Conservation (phyloP, 2,113 vertebrate genomes). For the Eulemur rufifrons region DNA sequence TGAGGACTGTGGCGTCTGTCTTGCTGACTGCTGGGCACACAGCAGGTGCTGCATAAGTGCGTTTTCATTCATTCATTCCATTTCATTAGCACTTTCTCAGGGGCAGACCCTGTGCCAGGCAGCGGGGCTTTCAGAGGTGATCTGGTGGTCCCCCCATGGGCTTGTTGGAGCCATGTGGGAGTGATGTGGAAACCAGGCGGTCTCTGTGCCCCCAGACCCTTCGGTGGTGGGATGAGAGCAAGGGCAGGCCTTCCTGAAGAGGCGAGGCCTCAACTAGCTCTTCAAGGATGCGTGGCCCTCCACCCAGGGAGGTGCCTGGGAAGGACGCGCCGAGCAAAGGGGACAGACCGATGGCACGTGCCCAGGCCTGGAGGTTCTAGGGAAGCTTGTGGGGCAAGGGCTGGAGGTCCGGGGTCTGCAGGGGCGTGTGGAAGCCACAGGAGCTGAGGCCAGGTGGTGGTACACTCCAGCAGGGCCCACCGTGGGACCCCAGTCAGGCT, state of each 20-base stretch:
- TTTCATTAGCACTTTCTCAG: not conserved
- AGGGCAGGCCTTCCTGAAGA: not conserved
- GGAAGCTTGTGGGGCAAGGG: not conserved
- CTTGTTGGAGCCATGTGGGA: not conserved
- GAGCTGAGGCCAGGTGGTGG: too few species aligned
- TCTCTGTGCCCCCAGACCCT: not conserved
- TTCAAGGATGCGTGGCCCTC: not conserved
- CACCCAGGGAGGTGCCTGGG: not conserved
- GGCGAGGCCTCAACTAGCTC: not conserved
- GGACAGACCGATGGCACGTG: rapidly evolving
- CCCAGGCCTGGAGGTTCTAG: not conserved
- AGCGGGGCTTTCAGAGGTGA: rapidly evolving
- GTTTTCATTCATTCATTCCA: rapidly evolving
- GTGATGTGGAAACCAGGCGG: not conserved
- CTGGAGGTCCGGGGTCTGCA: not conserved
- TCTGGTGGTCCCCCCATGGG: not conserved
- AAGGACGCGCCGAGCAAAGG: rapidly evolving
- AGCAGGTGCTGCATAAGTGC: not conserved
- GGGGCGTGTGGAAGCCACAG: too few species aligned
- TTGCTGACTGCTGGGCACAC: not conserved
- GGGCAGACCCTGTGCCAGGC: not conserved
- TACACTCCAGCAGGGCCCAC: rapidly evolving
- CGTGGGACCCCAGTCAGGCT: not conserved
- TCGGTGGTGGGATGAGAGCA: not conserved
- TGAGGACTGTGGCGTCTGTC: not conserved